phyloP scores from a whole-genome alignment of 2,113 vertebrate genomes.

The Capreolus pygargus region DNA sequence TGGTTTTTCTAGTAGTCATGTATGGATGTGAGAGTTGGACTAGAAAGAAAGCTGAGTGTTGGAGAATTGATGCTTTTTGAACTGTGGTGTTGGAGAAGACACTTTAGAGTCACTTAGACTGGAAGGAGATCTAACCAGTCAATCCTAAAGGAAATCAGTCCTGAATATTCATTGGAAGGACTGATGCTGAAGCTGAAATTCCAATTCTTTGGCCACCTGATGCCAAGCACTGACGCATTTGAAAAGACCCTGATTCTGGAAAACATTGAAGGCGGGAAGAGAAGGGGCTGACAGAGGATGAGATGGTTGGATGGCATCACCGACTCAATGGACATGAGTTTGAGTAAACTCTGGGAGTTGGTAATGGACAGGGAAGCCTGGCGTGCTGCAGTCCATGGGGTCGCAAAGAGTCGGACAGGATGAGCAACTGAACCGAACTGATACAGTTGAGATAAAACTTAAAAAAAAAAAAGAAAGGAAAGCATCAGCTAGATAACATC shows the following conservation, averaged over 20 bases:
- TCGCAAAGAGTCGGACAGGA: fast-evolving
- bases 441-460: background rate
- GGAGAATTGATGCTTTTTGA: background rate
- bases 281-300: background rate
- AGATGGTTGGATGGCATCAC: background rate
- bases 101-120: background rate
- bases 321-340: background rate
- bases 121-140: background rate
- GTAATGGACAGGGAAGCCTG: background rate
- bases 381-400: background rate
- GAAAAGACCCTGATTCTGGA: background rate
- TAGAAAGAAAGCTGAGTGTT: background rate
- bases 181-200: background rate
- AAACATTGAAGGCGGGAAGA: background rate
- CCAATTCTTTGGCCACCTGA: background rate
- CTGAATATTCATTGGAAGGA: background rate
- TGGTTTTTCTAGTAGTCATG: background rate
- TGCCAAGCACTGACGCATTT: background rate
- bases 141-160: background rate
- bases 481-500: background rate
- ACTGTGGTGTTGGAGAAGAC: background rate
- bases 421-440: background rate
- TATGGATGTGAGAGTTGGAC: background rate
- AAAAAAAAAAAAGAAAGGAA: background rate
- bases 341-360: background rate